phyloP scores from a whole-genome alignment of 1,140 invertebrate species.

The Drosophila lacteicornis region DNA sequence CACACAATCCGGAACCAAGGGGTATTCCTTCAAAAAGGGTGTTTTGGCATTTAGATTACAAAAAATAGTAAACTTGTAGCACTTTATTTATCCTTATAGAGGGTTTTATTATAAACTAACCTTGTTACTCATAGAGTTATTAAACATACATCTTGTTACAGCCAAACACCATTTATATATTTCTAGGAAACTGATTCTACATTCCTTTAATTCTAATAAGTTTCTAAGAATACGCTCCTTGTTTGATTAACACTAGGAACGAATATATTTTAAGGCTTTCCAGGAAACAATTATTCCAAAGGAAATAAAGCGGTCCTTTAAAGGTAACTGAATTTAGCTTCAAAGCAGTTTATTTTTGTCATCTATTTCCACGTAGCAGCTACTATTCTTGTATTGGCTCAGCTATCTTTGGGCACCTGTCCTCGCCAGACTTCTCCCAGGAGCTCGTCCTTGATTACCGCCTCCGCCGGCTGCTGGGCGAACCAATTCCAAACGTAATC shows the following conservation, averaged over 20 bases:
- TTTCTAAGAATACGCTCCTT: background rate
- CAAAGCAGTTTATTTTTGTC: conserved; percentile 3
- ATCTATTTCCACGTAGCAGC: conserved; percentile 5
- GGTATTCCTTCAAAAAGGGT: background rate
- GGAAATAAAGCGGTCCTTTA: background rate
- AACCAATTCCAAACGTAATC: conserved; percentile 60
- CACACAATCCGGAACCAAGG: conserved; percentile 22
- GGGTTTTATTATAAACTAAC: background rate
- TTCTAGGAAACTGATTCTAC: background rate
- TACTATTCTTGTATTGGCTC: conserved; percentile 17
- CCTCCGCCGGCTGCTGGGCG: conserved; percentile 29
- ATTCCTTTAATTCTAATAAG: background rate
- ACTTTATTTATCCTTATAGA: background rate
- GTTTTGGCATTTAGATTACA: background rate
- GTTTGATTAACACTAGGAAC: background rate
- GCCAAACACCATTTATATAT: background rate
- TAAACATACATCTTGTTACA: background rate
- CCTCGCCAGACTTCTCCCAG: conserved; percentile 6
- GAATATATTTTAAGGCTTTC: background rate
- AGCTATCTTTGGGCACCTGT: conserved; percentile 34
- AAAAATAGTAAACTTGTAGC: background rate
- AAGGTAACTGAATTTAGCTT: background rate
- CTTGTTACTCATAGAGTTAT: background rate
- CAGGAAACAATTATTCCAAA: background rate
- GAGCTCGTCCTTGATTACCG: conserved; percentile 41